Base-by-base conservation (phyloP, 2,888 invertebrate species). In the Andrena camellia region DNA sequence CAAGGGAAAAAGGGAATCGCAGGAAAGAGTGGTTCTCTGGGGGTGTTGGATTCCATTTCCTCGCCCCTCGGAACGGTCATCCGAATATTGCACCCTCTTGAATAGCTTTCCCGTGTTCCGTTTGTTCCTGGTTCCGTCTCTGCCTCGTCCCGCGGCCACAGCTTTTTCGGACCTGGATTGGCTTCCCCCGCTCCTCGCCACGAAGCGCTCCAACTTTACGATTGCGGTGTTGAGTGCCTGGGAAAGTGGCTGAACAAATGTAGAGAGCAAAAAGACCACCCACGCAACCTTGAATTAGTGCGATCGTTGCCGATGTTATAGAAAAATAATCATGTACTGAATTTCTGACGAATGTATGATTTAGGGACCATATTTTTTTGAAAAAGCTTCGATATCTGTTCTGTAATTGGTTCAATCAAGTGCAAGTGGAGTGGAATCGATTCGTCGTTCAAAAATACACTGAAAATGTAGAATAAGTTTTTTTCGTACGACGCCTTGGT, bases 31-130 rank as follows among this genome's bases (percentile, higher is more conserved):
- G 75, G 50, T 52, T 23, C 62, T 84, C 73, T 57, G 42, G 54
- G 29, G 70, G 48, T 71, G 74, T 80, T 77, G 71, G 68, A 77
- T 84, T 76, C 84, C 84, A 80, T 86, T 84, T 86, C 74, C 57
- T n/a, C 8, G n/a, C 10, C 75, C 50, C 48, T 60, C n/a, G 52
- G 26, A 20, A 13, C 60, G 67, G 48, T 59, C 70, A 66, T 57
- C 31, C 66, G 69, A 74, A 69, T 72, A 23, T 59, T 72, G 74
- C 84, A 77, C 59, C 68, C 76, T 31, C 54, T 77, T 64, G 60
- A 77, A 84, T 72, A 74, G 84, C 77, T 68, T 83, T 82, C 63
- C 66, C 71, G 74, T 76, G 82, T 72, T 66, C 42, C 71, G 62
- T 29, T 70, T 50, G 26, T 29, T 13, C 29, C 54, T n/a, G 17